Conservation (phyloP, 2,113 vertebrate genomes). For the Dipodomys merriami region DNA sequence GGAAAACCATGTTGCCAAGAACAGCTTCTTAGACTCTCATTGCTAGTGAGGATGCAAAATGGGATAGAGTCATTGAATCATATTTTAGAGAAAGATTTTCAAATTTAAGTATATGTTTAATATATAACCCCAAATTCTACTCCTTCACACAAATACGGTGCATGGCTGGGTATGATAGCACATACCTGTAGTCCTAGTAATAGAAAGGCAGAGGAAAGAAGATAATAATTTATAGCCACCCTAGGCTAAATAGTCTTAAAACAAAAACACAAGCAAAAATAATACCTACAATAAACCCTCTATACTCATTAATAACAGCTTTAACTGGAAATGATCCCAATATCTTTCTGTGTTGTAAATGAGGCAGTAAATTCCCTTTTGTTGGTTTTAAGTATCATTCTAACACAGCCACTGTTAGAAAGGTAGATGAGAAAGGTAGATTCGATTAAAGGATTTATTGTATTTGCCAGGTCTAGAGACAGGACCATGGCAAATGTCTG, state of each 20-base stretch:
- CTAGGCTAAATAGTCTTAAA: too few species aligned
- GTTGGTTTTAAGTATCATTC: neutral
- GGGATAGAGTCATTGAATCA: neutral
- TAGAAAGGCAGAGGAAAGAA: too few species aligned
- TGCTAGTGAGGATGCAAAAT: neutral
- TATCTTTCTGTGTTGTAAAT: neutral
- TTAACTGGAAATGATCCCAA: neutral
- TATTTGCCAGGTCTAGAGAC: neutral
- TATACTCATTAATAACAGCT: neutral
- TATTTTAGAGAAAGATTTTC: neutral
- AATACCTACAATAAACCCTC: too few species aligned
- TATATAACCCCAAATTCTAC: neutral
- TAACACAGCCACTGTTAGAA: too few species aligned
- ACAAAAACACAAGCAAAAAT: too few species aligned
- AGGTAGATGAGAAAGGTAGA: neutral
- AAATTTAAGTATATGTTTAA: slow-evolving; percentile 7
- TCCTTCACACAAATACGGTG: neutral
- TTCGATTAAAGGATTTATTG: neutral
- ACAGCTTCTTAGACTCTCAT: neutral
- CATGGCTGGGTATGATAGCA: neutral
- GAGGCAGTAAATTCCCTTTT: neutral
- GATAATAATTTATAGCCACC: too few species aligned
- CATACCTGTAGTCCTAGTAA: too few species aligned
- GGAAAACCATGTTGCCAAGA: neutral
- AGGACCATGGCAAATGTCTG: neutral